phyloP scores from a whole-genome alignment of 2,888 invertebrate species.

The Archips xylosteana region DNA sequence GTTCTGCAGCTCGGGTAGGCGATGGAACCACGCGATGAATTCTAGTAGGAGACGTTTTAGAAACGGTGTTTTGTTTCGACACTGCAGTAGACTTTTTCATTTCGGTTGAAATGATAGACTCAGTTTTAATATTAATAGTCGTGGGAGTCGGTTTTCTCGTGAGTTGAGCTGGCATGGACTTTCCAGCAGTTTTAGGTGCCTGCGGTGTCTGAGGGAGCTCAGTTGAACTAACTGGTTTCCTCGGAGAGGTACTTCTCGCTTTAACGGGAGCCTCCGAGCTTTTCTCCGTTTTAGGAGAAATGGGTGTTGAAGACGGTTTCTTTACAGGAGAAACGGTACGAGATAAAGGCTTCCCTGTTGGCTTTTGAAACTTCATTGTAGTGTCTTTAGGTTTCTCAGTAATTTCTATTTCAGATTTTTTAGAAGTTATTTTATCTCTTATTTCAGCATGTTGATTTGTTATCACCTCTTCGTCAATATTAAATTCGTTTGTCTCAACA shows the following conservation, averaged over 20 bases:
- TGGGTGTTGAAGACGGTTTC: constrained; percentile 53
- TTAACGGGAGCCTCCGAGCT: constrained; percentile 60
- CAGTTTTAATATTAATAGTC: constrained; percentile 62
- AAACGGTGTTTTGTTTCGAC: constrained; percentile 63
- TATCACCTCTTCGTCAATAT: constrained; percentile 41
- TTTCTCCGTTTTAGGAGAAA: constrained; percentile 54
- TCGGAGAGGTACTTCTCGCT: constrained; percentile 72
- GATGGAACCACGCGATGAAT: constrained; percentile 48
- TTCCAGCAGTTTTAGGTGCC: constrained; percentile 65
- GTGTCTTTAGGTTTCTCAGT: constrained; percentile 51
- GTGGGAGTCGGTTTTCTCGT: constrained; percentile 65
- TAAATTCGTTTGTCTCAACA: constrained; percentile 43
- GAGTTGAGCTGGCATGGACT: constrained; percentile 58
- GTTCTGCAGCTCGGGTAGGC: constrained; percentile 52
- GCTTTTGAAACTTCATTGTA: constrained; percentile 58
- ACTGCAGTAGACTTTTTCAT: constrained; percentile 62
- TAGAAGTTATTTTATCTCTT: constrained; percentile 45
- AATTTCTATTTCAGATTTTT: constrained; percentile 23
- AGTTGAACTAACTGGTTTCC: constrained; percentile 61
- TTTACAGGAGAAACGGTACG: constrained; percentile 73
- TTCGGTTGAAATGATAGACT: constrained; percentile 61
- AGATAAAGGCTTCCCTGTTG: constrained; percentile 59
- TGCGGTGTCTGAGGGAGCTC: constrained; percentile 75
- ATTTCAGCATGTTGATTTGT: constrained; percentile 42
- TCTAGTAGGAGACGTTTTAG: constrained; percentile 58